Percentiles rank a stretch among this genome's conserved stretches.
Conservation (phyloP, 2,797 vertebrate genomes). For the Anguilla pacifica region DNA sequence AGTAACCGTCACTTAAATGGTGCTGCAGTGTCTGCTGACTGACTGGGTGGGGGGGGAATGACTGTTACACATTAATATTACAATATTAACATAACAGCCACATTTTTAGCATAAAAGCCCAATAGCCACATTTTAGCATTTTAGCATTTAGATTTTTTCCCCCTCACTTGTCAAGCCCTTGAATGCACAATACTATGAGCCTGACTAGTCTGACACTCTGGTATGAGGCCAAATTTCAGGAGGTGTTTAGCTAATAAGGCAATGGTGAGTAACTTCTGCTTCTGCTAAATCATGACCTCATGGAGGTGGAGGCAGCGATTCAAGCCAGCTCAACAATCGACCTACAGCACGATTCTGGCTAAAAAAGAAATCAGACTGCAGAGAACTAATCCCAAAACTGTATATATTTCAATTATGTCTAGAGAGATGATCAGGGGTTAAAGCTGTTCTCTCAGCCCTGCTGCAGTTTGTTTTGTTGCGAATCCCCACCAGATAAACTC, state of each 20-base stretch:
- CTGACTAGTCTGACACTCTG: background rate
- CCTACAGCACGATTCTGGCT: background rate
- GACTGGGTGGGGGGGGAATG: background rate
- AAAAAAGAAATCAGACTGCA: background rate
- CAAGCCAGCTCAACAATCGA: background rate
- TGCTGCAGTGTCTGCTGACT: slow-evolving; percentile 63
- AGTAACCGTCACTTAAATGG: slow-evolving; percentile 66
- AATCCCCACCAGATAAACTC: background rate
- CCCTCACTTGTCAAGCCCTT: background rate
- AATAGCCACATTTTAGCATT: no score
- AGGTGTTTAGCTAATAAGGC: background rate
- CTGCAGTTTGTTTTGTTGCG: background rate
- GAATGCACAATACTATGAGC: background rate
- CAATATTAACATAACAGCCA: no score
- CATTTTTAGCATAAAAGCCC: background rate
- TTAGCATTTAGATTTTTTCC: background rate
- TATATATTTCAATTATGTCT: background rate
- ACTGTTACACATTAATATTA: no score
- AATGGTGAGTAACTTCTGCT: background rate
- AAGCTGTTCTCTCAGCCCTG: background rate
- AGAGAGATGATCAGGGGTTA: background rate
- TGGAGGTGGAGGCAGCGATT: background rate
- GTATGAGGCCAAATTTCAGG: background rate
- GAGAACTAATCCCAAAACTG: background rate
- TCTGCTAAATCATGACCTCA: background rate